phyloP scores from a whole-genome alignment of 1,140 invertebrate genomes.

The Nephotettix cincticeps region DNA sequence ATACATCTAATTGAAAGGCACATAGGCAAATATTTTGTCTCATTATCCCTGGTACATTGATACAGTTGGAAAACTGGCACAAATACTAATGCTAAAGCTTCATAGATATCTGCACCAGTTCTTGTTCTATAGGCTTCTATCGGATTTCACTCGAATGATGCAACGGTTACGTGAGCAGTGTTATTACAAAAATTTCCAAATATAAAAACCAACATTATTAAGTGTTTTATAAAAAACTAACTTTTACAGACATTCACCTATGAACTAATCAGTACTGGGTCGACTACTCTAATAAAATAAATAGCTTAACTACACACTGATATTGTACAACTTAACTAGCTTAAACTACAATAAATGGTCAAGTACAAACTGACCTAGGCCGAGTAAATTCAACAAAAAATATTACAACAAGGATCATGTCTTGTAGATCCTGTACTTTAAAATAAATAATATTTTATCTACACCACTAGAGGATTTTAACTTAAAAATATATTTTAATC shows the following conservation, averaged over 20 bases:
- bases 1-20: too few species aligned
- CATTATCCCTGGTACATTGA: neutral
- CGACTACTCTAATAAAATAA: slow-evolving; percentile 12
- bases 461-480: neutral
- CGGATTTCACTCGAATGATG: neutral
- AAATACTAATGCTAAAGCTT: too few species aligned
- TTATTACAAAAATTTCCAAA: slow-evolving; percentile 2
- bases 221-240: slow-evolving; percentile 8
- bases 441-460: slow-evolving; percentile 1
- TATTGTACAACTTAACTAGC: neutral
- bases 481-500: too few species aligned
- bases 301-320: slow-evolving; percentile 20
- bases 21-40: too few species aligned
- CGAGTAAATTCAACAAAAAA: slow-evolving; percentile 11
- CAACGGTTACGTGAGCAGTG: neutral
- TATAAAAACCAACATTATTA: slow-evolving; percentile 21
- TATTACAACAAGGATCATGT: neutral
- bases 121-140: neutral
- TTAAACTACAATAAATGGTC: neutral
- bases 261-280: slow-evolving; percentile 20
- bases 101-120: neutral
- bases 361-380: neutral
- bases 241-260: slow-evolving; percentile 23
- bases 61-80: neutral
- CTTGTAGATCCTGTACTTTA: neutral